Evolutionary conservation across 2,113 vertebrate genomes (phyloP), one percentile per base, ranked within the genome.

Genomic region (Rhabdomys dilectus): DNA sequence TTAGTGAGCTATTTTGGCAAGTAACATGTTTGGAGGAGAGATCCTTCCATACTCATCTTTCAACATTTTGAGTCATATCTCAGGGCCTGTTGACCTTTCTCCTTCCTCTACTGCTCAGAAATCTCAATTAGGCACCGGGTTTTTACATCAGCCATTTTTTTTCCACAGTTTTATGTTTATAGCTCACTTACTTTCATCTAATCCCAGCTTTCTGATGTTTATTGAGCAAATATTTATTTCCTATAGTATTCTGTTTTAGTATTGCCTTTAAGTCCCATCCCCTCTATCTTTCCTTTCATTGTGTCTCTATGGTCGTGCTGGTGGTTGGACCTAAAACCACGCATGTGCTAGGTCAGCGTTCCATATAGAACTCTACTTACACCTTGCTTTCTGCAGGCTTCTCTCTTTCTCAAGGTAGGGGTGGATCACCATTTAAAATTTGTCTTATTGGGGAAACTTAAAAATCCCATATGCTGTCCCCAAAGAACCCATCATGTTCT

Each of bases 1-100:
- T 95, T 94, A 78, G 12, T 77, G 17, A 56, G 66, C 78, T 73
- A 24, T 81, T 94, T 89, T 97, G 87, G 4, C 7, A 93, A 85
- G 82, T 76, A 88, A 85, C 89, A 72, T 36, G 10, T 89, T 51
- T 45, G 29, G 39, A 39, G 70, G 93, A 80, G 29, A 9, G 12
- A 94, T 68, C 39, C 3, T 64, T 66, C 16, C 19, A 7, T 56
- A 60, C n/a, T 92, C 29, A 51, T 51, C 31, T 78, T 80, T 45
- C 42, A 77, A 19, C 1, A 60, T 56, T 97, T 95, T n/a, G 48
- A 95, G 84, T 95, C 24, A 75, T 58, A 8, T 60, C 48, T 81
- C 24, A 75, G 19, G 13, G 5, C 29, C 36, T 76, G 45, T 58
- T 81, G 58, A 45, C 13, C 56, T 29, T 78, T 75, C 80, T 84